Conservation (phyloP, 2,797 vertebrate species). For the Knipowitschia caucasica region DNA sequence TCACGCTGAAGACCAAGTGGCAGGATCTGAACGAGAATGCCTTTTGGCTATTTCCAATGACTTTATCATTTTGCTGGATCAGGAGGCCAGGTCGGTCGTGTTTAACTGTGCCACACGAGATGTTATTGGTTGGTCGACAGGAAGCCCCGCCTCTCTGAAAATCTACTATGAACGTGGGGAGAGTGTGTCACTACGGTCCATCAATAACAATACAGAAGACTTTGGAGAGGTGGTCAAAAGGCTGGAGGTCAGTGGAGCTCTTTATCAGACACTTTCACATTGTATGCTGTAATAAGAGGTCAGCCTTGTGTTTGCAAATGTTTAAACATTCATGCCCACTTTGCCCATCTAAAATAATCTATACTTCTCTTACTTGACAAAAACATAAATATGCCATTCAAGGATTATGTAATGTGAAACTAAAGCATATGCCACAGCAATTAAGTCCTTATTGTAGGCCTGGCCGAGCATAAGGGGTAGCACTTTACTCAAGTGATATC, state of each 20-base stretch:
- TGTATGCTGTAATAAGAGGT: conserved; percentile 13
- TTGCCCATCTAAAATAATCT: neutral
- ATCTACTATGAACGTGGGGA: conserved; percentile 95
- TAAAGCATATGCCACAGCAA: conserved; percentile 40
- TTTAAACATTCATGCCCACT: neutral
- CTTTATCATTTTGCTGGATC: conserved; percentile 89
- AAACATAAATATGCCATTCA: neutral
- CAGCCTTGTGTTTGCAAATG: neutral
- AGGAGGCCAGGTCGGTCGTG: conserved; percentile 88
- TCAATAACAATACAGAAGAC: conserved; percentile 88
- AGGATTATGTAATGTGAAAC: conserved; percentile 23
- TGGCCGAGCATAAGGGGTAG: conserved; percentile 31
- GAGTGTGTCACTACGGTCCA: conserved; percentile 90
- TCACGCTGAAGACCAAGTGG: conserved; percentile 89
- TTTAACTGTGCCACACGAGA: conserved; percentile 95
- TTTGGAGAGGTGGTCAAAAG: conserved; percentile 94
- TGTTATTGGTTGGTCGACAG: conserved; percentile 92
- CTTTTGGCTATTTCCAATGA: conserved; percentile 91
- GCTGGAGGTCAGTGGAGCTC: conserved; percentile 84
- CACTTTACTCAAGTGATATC: conserved; percentile 47
- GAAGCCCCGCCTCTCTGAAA: conserved; percentile 88
- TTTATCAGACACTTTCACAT: conserved; percentile 16
- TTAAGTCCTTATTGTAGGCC: conserved; percentile 46
- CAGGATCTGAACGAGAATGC: conserved; percentile 88
- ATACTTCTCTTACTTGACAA: neutral